phyloP scores from a whole-genome alignment of 2,888 invertebrate species.

The Drosophila multiciliata region DNA sequence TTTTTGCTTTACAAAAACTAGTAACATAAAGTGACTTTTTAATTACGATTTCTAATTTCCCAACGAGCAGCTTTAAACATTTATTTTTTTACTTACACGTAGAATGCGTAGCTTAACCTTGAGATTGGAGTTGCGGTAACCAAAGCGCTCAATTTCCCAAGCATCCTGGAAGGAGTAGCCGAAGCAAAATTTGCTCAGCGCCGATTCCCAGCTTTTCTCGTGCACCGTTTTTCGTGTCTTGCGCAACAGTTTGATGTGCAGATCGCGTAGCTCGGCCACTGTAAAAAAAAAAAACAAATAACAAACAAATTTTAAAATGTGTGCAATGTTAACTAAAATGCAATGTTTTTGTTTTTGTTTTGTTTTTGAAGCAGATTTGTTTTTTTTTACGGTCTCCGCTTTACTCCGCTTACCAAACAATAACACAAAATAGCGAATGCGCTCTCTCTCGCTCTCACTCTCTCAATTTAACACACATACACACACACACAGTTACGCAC shows the following conservation, averaged over 20 bases:
- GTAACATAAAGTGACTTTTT: neutral
- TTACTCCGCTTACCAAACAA: slow-evolving; percentile 69
- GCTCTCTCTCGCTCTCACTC: slow-evolving; percentile 40
- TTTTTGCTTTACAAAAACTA: neutral
- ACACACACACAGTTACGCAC: slow-evolving; percentile 18
- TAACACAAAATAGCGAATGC: slow-evolving; percentile 74
- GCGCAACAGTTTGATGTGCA: slow-evolving; percentile 95
- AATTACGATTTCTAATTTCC: neutral
- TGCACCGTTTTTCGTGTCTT: slow-evolving; percentile 93
- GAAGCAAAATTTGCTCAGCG: slow-evolving; percentile 95
- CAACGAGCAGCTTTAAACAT: neutral
- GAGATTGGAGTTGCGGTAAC: slow-evolving; percentile 96
- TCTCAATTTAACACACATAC: slow-evolving; percentile 16
- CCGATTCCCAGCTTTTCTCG: slow-evolving; percentile 95
- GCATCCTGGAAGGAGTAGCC: slow-evolving; percentile 94
- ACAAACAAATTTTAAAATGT: neutral
- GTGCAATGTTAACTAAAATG: slow-evolving; percentile 36
- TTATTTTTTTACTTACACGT: slow-evolving; percentile 88
- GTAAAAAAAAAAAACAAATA: slow-evolving; percentile 76
- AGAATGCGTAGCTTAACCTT: slow-evolving; percentile 95
- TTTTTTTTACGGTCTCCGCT: slow-evolving; percentile 52
- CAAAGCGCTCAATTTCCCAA: slow-evolving; percentile 98
- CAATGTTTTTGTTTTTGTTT: slow-evolving; percentile 32
- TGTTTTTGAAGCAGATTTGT: slow-evolving; percentile 11
- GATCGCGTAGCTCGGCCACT: slow-evolving; percentile 94